These are phyloP conservation scores for Poeciliopsis turrubarensis DNA, from an alignment of 2,113 vertebrate genomes.

Conservation along the genomic window DNA sequence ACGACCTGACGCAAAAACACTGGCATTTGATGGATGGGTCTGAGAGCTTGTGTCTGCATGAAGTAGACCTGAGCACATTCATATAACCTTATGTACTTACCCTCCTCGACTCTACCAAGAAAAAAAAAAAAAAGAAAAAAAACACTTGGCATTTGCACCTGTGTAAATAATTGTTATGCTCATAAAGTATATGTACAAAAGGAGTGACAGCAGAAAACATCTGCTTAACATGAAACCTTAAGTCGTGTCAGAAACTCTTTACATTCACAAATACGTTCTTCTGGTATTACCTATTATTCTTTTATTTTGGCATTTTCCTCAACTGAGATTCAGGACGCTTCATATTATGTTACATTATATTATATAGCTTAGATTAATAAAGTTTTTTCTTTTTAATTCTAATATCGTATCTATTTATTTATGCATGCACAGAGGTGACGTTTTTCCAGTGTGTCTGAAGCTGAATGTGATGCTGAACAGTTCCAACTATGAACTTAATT, in stretches of 20 bases:
- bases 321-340: background rate
- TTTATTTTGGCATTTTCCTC: background rate
- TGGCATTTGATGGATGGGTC: too few species aligned
- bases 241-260: background rate
- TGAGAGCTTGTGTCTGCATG: too few species aligned
- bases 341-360: too few species aligned
- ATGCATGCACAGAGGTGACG: background rate
- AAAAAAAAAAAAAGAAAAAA: too few species aligned
- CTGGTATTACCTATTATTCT: background rate
- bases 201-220: constrained; percentile 28
- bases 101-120: background rate
- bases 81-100: background rate
- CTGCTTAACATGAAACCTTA: constrained; percentile 6
- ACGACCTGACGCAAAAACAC: too few species aligned
- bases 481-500: too few species aligned
- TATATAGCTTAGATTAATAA: too few species aligned
- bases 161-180: background rate
- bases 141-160: background rate
- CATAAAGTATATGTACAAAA: constrained; percentile 31
- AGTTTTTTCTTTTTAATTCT: too few species aligned
- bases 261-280: background rate
- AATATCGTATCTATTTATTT: background rate
- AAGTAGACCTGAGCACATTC: too few species aligned
- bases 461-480: background rate
- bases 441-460: background rate